Conservation (phyloP, 2,888 invertebrate species). For the Lamellibrachia columna region DNA sequence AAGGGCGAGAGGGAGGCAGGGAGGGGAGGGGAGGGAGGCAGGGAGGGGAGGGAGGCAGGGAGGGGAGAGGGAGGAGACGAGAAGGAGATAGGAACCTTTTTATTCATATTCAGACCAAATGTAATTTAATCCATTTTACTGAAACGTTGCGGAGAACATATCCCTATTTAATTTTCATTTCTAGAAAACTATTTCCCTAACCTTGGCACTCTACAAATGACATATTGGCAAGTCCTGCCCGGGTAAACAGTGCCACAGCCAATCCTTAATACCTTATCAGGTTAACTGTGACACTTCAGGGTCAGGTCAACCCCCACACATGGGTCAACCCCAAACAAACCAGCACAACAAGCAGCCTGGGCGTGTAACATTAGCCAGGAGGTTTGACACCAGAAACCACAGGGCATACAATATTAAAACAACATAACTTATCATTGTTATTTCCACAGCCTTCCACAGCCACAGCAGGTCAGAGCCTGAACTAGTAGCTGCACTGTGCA, state of each 20-base stretch:
- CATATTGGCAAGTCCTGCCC: not conserved
- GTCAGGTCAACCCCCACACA: not conserved
- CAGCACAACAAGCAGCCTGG: not conserved
- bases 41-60: not conserved
- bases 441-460: not conserved
- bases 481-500: not conserved
- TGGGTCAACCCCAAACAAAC: not conserved
- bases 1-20: not conserved
- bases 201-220: not conserved
- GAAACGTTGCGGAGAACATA: too few species aligned
- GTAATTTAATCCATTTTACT: not conserved
- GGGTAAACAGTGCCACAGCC: not conserved
- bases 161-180: not conserved
- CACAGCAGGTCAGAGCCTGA: not conserved
- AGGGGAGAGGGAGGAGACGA: not conserved
- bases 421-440: slow-evolving; percentile 1
- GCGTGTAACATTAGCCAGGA: not conserved
- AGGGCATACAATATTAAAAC: not conserved
- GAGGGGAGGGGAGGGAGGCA: not conserved
- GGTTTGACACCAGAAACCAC: not conserved
- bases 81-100: too few species aligned
- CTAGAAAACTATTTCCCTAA: not conserved
- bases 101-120: not conserved
- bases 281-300: not conserved
- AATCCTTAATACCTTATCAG: not conserved